Evolutionary conservation across 2,797 vertebrate genomes (phyloP).

Genomic region (Threskiornis aethiopicus): DNA sequence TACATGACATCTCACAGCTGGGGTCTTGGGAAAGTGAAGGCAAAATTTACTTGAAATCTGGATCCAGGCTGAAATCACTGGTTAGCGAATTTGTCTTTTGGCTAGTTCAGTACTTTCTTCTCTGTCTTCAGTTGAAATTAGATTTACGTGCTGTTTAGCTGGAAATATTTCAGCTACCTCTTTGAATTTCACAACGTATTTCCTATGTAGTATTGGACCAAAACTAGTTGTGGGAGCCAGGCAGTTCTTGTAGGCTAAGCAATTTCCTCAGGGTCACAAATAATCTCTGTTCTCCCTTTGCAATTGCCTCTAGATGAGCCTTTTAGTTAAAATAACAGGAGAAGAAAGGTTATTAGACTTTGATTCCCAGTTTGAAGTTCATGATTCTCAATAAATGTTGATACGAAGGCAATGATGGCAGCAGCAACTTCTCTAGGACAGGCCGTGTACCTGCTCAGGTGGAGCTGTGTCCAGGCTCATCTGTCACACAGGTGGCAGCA

Average conservation of each 20-base stretch:
- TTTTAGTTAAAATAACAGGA: not conserved
- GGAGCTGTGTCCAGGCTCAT: not conserved
- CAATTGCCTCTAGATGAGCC: not conserved
- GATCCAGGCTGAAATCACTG: not conserved
- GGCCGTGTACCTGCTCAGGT: not conserved
- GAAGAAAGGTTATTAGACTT: not conserved
- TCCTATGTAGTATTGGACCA: not conserved
- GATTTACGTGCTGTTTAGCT: not conserved
- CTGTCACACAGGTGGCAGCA: not conserved
- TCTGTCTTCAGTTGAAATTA: not conserved
- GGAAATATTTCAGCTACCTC: not conserved
- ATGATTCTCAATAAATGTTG: not conserved
- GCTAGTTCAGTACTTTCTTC: not conserved
- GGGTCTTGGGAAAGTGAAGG: not conserved
- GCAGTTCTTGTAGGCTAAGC: not conserved
- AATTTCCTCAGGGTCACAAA: not conserved
- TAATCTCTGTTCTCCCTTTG: not conserved
- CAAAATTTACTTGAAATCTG: not conserved
- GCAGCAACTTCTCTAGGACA: not conserved
- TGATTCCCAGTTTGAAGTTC: not conserved
- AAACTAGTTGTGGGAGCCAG: not conserved
- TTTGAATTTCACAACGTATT: not conserved
- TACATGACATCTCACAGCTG: not conserved
- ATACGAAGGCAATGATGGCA: not conserved
- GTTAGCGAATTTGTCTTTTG: not conserved